These are phyloP conservation scores for Chionomys nivalis DNA, from an alignment of 2,113 vertebrate genomes.

Conservation along the genomic window DNA sequence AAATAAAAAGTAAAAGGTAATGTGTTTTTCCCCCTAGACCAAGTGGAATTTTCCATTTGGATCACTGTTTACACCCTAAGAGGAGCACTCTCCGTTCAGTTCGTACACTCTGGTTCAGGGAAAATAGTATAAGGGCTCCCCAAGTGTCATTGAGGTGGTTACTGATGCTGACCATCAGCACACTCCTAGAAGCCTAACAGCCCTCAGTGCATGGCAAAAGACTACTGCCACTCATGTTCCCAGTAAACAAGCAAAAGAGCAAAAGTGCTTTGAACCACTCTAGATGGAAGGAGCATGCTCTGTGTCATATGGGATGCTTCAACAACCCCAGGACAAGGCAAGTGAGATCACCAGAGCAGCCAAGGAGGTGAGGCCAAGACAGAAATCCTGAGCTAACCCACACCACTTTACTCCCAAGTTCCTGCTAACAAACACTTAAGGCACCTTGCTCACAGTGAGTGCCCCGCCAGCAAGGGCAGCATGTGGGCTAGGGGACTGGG, in stretches of 20 bases:
- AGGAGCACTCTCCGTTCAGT: not conserved
- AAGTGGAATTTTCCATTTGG: not conserved
- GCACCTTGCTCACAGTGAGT: not conserved
- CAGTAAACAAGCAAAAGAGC: not conserved
- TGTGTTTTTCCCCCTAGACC: not conserved
- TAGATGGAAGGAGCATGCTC: not conserved
- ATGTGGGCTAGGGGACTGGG: not conserved
- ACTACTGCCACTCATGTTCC: not conserved
- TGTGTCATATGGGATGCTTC: not conserved
- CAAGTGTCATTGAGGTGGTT: not conserved
- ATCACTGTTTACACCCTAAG: not conserved
- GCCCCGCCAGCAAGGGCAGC: not conserved
- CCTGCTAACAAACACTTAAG: not conserved
- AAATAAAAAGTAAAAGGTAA: not conserved
- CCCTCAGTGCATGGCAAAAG: not conserved
- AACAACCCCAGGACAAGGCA: not conserved
- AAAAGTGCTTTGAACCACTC: not conserved
- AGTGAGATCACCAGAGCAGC: not conserved
- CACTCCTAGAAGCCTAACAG: too few relatives aligned
- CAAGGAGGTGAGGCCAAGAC: not conserved
- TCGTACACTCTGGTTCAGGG: not conserved
- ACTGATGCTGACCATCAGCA: not conserved
- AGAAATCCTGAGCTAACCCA: not conserved
- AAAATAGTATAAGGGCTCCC: not conserved
- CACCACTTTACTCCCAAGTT: not conserved